Percentiles rank a stretch among this genome's conserved stretches.
phyloP scores from a whole-genome alignment of 1,140 invertebrate species.

The Anoplolepis gracilipes region DNA sequence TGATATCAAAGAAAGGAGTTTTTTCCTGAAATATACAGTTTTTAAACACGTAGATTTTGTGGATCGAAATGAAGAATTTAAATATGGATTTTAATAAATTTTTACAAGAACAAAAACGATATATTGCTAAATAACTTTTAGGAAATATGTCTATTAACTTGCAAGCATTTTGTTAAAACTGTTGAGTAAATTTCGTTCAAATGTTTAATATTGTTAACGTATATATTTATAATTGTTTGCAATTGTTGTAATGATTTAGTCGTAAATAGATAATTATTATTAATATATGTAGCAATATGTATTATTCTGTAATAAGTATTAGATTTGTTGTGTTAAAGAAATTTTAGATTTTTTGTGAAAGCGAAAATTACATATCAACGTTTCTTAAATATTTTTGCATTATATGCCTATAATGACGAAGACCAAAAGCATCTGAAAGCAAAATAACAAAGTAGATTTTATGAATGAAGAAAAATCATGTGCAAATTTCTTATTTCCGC shows the following conservation, averaged over 20 bases:
- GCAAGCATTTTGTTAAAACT: background rate
- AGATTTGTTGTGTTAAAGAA: too few species aligned
- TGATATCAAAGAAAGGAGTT: background rate
- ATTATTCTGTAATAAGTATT: too few species aligned
- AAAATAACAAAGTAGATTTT: constrained; percentile 43
- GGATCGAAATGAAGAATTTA: background rate
- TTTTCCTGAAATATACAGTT: background rate
- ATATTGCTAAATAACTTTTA: background rate
- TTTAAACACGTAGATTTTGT: background rate
- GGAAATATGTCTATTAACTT: background rate
- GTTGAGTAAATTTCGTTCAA: background rate
- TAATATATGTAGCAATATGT: background rate
- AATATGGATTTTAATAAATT: background rate
- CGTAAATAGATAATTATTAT: background rate
- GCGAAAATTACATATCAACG: too few species aligned
- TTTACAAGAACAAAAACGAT: background rate
- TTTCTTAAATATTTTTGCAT: background rate
- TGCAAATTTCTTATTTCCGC: background rate
- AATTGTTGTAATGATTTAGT: constrained; percentile 32
- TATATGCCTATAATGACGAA: background rate
- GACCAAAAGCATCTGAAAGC: background rate
- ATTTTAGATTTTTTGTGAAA: too few species aligned
- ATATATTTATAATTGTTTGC: background rate
- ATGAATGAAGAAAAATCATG: constrained; percentile 25
- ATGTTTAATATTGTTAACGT: constrained; percentile 25